Conservation (phyloP, 2,888 invertebrate species). For the Andrena hattorfiana region DNA sequence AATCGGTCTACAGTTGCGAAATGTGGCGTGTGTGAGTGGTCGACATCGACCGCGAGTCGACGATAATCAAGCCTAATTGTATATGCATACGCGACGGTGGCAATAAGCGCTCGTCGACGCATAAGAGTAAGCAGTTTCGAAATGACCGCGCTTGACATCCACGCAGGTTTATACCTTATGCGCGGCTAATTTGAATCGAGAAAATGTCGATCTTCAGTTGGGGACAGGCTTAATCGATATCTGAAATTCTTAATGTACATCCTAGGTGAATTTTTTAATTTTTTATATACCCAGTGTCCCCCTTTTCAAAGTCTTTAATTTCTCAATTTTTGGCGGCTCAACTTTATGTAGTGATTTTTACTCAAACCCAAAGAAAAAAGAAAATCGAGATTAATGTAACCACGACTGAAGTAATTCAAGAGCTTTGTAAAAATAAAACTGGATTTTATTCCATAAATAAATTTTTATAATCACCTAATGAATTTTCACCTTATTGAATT, state of each 20-base stretch:
- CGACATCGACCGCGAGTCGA: conserved; percentile 27
- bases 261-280: background rate
- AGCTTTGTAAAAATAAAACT: no score
- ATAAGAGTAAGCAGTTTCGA: conserved; percentile 40
- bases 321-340: background rate
- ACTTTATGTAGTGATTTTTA: background rate
- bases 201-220: conserved; percentile 1
- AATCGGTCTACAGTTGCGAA: conserved; percentile 12
- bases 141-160: conserved; percentile 6
- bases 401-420: no score
- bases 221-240: background rate
- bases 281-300: no score
- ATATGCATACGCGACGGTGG: conserved; percentile 46
- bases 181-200: background rate
- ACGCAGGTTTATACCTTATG: no score
- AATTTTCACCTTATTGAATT: no score
- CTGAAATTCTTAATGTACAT: background rate
- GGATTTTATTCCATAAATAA: no score
- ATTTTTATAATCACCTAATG: no score
- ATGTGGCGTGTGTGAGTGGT: conserved; percentile 8
- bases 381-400: no score
- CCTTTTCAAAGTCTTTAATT: background rate
- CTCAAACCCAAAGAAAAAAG: no score
- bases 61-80: conserved; percentile 52
- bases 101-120: conserved; percentile 30